These are phyloP conservation scores for Glareola pratincola DNA, from an alignment of 2,113 vertebrate genomes.

Conservation along the genomic window DNA sequence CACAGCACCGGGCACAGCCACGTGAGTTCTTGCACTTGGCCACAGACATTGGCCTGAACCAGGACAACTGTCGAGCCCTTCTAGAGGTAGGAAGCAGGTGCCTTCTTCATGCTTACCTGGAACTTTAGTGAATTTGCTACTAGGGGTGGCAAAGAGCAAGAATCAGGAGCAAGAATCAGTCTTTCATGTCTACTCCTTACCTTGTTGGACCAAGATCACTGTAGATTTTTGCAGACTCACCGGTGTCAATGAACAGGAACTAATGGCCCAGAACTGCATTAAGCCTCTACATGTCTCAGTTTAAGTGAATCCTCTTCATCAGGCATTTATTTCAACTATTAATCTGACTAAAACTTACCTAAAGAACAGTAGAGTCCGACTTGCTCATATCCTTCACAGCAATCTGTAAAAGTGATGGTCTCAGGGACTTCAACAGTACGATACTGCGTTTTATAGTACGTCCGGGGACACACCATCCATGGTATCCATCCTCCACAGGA, in stretches of 20 bases:
- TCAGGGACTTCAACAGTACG: slow-evolving; percentile 50
- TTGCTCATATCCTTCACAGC: slow-evolving; percentile 85
- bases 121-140: not conserved
- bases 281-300: not conserved
- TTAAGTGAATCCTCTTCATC: not conserved
- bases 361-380: slow-evolving; percentile 84
- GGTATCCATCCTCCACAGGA: slow-evolving; percentile 85
- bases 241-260: not conserved
- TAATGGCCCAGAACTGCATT: not conserved
- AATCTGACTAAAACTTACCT: slow-evolving; percentile 72
- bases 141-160: not conserved
- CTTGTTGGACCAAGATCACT: not conserved
- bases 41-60: not conserved
- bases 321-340: not conserved
- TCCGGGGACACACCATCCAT: slow-evolving; percentile 79
- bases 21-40: not conserved
- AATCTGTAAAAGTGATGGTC: slow-evolving; percentile 70
- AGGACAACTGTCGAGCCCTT: not conserved
- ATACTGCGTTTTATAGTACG: slow-evolving; percentile 63
- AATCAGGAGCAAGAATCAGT: not conserved
- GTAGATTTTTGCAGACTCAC: not conserved
- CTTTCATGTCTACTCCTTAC: not conserved
- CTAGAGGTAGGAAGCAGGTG: not conserved
- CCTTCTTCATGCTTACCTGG: not conserved
- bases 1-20: not conserved